Percentiles rank a stretch among this genome's conserved stretches.
Conservation (phyloP, 2,888 invertebrate genomes). For the Nymphalis polychloros region DNA sequence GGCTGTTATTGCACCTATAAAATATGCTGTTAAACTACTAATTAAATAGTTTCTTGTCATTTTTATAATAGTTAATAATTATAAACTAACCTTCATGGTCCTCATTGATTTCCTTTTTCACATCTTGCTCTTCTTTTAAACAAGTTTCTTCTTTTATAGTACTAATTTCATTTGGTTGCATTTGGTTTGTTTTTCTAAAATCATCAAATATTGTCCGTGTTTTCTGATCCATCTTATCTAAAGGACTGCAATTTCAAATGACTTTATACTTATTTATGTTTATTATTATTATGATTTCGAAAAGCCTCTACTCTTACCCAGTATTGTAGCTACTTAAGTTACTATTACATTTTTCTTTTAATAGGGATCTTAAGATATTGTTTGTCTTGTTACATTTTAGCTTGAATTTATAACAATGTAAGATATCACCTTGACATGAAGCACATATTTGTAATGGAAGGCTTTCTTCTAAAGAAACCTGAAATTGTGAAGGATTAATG, state of each 20-base stretch:
- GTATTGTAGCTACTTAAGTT: not conserved
- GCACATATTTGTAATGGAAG: constrained; percentile 58
- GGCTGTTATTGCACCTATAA: no score
- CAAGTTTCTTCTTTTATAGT: constrained; percentile 11
- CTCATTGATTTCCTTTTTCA: constrained; percentile 18
- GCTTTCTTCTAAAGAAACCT: constrained; percentile 51
- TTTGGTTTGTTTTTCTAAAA: not conserved
- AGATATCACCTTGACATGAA: constrained; percentile 53
- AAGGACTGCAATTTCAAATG: not conserved
- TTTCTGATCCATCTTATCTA: constrained; percentile 15
- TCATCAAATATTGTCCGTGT: constrained; percentile 22
- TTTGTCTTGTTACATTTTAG: constrained; percentile 69
- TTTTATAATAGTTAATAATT: not conserved
- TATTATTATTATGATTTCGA: not conserved
- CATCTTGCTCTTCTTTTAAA: constrained; percentile 5
- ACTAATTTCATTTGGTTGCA: not conserved
- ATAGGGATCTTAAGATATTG: constrained; percentile 54
- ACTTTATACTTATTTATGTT: not conserved
- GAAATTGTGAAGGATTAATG: no score
- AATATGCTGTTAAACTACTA: no score
- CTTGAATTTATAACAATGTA: constrained; percentile 67
- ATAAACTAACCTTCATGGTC: constrained; percentile 27
- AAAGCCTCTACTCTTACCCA: constrained; percentile 8
- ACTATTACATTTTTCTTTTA: constrained; percentile 18
- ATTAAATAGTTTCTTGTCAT: not conserved